Evolutionary conservation across 2,797 vertebrate genomes (phyloP), one percentile per base, ranked within the genome.

Genomic region (Acanthurus lineatus): DNA sequence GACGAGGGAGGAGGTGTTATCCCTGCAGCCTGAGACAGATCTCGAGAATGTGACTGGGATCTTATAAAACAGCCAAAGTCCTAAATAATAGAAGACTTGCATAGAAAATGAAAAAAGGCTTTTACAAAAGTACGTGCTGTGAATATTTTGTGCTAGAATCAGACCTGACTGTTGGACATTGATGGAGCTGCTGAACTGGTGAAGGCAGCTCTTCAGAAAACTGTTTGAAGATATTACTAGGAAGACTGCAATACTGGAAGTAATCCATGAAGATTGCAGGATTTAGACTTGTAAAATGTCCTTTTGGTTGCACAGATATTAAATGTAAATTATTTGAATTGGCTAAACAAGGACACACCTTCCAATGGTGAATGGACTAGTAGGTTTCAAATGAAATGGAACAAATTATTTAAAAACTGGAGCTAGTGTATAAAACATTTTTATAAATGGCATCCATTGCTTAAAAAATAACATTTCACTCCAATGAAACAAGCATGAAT

Each of bases 1-100:
- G 76, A 92, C 60, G 0, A 76, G 59, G 22, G 65, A 74, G 68
- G 80, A 77, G 81, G 65, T 77, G 78, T 82, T 82, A 72, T 81
- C 51, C 40, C 76, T 67, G 70, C 74, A 77, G 72, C 68, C 70
- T 82, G 78, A 78, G 77, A 77, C 35, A 52, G 69, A 74, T 72
- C 73, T 60, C 2, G 11, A 72, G 52, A 64, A 38, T 58, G 63
- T 60, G 73, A 70, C 49, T 60, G 64, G 73, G 63, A 70, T 65
- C 69, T 81, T 69, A 74, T 64, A 59, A 86, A 82, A 76, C 44
- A 57, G 60, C 73, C 38, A 62, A 73, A 79, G 57, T 76, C 52
- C 45, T 61, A 49, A 77, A 78, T 83, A 77, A 85, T 82, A 49
- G 75, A 73, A 83, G 14, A 58, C 6, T 3, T 53, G 49, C 65